Evolutionary conservation across 1,140 invertebrate genomes (phyloP).

Genomic region (Lasaia peninsularis): DNA sequence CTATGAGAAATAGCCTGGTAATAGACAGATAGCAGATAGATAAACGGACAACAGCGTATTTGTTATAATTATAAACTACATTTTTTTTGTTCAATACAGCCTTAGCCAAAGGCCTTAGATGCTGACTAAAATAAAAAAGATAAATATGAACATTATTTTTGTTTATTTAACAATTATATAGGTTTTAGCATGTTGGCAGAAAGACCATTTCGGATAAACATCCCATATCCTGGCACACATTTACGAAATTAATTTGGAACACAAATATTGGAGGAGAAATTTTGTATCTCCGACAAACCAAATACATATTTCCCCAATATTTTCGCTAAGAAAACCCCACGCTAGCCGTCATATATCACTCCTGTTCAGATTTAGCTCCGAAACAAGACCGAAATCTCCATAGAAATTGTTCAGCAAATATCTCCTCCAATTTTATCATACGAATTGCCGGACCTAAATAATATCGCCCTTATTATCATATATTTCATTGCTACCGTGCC

Average conservation of each 20-base stretch:
- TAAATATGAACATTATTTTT: too few relatives aligned
- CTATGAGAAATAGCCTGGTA: too few relatives aligned
- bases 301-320: conserved; percentile 49
- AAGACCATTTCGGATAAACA: conserved; percentile 14
- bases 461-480: conserved; percentile 63
- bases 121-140: too few relatives aligned
- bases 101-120: too few relatives aligned
- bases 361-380: conserved; percentile 63
- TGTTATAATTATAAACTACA: too few relatives aligned
- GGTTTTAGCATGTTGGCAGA: background rate
- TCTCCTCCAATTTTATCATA: conserved; percentile 69
- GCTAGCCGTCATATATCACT: conserved; percentile 56
- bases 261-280: conserved; percentile 21
- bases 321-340: conserved; percentile 44
- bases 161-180: background rate
- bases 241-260: conserved; percentile 20
- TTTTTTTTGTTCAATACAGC: too few relatives aligned
- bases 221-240: background rate
- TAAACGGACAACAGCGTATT: too few relatives aligned
- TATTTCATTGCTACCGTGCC: conserved; percentile 49
- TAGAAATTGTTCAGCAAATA: conserved; percentile 71
- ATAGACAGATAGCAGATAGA: too few relatives aligned
- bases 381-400: conserved; percentile 72
- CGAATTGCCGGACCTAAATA: conserved; percentile 71
- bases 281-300: conserved; percentile 31